Base-by-base conservation (phyloP, 2,888 invertebrate genomes). In the Mimas tiliae region DNA sequence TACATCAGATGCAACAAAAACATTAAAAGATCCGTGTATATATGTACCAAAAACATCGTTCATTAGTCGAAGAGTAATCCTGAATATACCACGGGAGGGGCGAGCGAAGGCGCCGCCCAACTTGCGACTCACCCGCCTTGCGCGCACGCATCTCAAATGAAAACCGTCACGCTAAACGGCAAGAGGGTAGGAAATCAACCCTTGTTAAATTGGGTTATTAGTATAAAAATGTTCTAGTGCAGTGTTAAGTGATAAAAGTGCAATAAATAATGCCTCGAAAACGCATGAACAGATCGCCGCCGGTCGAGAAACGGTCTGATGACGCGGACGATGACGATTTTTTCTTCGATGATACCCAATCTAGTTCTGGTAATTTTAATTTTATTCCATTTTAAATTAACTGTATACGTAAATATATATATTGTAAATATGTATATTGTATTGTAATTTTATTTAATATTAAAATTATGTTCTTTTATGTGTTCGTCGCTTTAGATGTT, bases 281-380 rank as follows among this genome's bases (percentile, higher is more conserved):
- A 86, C 81, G 90, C 48, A 81, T 78, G 34, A 88, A 84, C 72
- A 82, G 84, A 71, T 87, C 91, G 0, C 86, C 89, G 33, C 83
- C 88, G 0, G 71, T 78, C 9, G 92, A 91, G 19, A 91, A 88
- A 69, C 84, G 87, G 62, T 70, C 77, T 4, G 92, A 91, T 12
- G 91, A 90, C 48, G 81, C 73, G 7, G 91, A 92, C 11, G 93
- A 93, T 69, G 93, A 93, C 68, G 93, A 93, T 75, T 92, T 91
- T 70, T 88, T 90, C 68, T 92, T 92, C 68, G 93, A 93, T 64
- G 93, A 93, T 71, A 88, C 87, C 53, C 90, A 91, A 65, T 92
- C 93, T 11, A 90, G 84, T 74, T 93, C 93, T 77, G 91, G 93
- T 92, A 72, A 65, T 64, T 11, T 65, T 50, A 7, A 6, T 42